phyloP scores from a whole-genome alignment of 1,140 invertebrate species.

The Tetramorium parvispinum region DNA sequence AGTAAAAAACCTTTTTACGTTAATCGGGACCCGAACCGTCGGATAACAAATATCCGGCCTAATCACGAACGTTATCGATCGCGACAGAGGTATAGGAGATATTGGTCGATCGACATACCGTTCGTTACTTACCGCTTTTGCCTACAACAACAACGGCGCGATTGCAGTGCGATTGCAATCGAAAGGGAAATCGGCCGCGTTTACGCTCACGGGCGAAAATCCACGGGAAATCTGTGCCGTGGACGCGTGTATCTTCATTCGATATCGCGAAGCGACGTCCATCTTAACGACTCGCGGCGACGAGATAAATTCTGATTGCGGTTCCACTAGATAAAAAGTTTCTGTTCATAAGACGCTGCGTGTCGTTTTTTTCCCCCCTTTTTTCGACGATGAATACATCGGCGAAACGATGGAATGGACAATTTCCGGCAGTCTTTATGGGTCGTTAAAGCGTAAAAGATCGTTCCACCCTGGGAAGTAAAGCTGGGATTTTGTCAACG shows the following conservation, averaged over 20 bases:
- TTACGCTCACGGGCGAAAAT: conserved; percentile 32
- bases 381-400: neutral
- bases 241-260: neutral
- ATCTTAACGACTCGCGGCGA: conserved; percentile 7
- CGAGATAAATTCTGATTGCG: conserved; percentile 30
- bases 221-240: conserved; percentile 4
- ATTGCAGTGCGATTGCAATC: conserved; percentile 1
- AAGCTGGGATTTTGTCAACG: conserved; percentile 46
- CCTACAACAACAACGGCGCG: conserved; percentile 1
- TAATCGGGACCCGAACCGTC: neutral
- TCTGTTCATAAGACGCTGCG: too few relatives aligned
- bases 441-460: conserved; percentile 51
- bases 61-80: conserved; percentile 36
- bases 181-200: conserved; percentile 38
- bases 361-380: neutral
- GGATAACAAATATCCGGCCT: conserved; percentile 1
- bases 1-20: conserved; percentile 6
- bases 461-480: conserved; percentile 6
- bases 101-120: neutral
- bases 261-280: neutral
- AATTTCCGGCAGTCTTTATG: conserved; percentile 56
- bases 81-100: neutral
- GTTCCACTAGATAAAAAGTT: neutral
- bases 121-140: neutral
- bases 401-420: conserved; percentile 45